Base-by-base conservation (phyloP, 2,797 vertebrate species). In the Coregonus sp. region DNA sequence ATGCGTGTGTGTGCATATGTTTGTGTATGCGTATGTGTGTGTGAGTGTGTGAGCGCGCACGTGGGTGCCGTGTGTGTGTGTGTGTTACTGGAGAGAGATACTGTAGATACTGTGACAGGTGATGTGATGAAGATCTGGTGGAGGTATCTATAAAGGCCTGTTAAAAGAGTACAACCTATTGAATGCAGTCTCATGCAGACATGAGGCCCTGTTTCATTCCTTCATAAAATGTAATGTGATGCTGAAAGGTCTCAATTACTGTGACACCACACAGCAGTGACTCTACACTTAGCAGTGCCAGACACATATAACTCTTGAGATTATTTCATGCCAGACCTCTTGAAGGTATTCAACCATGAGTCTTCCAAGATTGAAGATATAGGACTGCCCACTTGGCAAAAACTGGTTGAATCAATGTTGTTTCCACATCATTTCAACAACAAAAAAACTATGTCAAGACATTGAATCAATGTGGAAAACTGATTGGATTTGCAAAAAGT, bases 51-150 rank as follows among this genome's bases (percentile, higher is more conserved):
- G 68, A 4, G 18, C 16, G 18, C 1, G 20, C n/a, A 25, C 16
- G 20, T 25, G 20, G 5, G 20, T 25, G 20, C 1, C 4, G 40
- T 29, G 71, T 14, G 16, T 35, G 69, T 67, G 50, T 35, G 69
- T 67, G 56, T 54, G 33, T 31, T 7, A 47, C 33, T 37, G 75
- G 37, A 35, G 37, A 15, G 50, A 80, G 72, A 78, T 47, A 47
- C 9, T 47, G 40, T 69, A 56, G 68, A 77, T 72, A 40, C 33
- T 15, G 35, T 52, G 73, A 78, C 75, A 73, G 77, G 40, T 72
- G 73, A 59, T 35, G 75, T 52, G 61, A 76, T n/a, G 25, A 3
- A 79, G 78, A 66, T 75, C 12, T 25, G 20, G 18, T 15, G 20
- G 1, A 31, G 73, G 73, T 7, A 61, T 25, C 1, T 67, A 67